Percentiles rank a stretch among this genome's conserved stretches.
phyloP scores from a whole-genome alignment of 2,113 vertebrate species.

The Lepidothrix coronata region DNA sequence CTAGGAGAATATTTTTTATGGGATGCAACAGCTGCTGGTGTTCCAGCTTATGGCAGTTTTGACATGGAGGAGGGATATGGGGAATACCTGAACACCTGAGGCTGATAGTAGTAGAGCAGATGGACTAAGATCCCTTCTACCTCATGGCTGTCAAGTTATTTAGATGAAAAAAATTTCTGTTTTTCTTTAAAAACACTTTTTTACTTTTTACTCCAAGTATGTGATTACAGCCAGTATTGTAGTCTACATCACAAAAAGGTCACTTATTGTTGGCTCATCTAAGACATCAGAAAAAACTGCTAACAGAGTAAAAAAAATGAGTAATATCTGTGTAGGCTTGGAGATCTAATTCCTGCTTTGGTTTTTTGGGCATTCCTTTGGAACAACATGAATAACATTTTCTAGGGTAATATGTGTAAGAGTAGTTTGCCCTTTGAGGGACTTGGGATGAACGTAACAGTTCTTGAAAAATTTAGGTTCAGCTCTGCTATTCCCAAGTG shows the following conservation, averaged over 20 bases:
- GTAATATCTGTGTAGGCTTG: background rate
- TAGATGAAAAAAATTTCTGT: background rate
- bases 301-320: background rate
- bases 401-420: background rate
- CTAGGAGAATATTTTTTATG: background rate
- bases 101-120: background rate
- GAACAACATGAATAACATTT: background rate
- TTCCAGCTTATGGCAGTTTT: background rate
- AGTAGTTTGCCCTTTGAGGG: background rate
- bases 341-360: background rate
- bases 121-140: background rate
- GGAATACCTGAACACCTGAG: background rate
- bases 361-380: background rate
- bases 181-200: background rate
- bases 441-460: background rate
- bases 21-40: background rate
- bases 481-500: rapidly evolving
- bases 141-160: background rate
- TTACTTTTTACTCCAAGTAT: background rate
- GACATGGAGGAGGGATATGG: background rate
- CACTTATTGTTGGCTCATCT: background rate
- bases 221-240: background rate
- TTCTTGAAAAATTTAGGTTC: background rate
- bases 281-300: background rate
- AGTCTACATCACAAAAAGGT: background rate